Base-by-base conservation (phyloP, 1,140 invertebrate species). In the Laodelphax striatellus region DNA sequence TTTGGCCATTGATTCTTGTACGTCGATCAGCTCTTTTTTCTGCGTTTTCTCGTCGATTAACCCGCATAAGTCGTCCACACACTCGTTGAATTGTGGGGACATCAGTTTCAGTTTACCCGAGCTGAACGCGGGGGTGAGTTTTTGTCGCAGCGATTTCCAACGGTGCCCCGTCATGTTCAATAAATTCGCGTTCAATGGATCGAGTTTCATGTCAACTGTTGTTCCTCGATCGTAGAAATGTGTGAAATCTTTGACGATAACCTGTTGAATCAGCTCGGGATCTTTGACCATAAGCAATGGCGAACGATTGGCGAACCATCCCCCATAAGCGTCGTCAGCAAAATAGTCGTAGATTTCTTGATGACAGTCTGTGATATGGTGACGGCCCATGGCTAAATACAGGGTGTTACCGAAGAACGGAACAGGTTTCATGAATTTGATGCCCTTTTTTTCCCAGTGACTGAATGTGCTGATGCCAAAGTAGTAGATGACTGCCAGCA, bases 191-290 rank as follows among this genome's bases (percentile, higher is more conserved):
- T 63, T 58, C 11, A 71, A 50, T 5, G 63, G 66, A 56, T 72
- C 69, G 0, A 55, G 21, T 50, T 65, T 56, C 10, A 52, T 38
- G 46, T 69, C 66, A 8, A 66, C 34, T 46, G 63, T 63, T 10
- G 72, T 24, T 2, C 72, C 74, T 21, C 75, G 70, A 60, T 77
- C 66, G 8, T 70, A 54, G 34, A 79, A 80, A 38, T 67, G 67
- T 0, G 70, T 64, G 55, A 80, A 80, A 54, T 79, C 73, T 62
- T 74, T 78, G 2, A 79, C 75, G 5, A 79, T 31, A 3, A 80
- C 61, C 2, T 71, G 63, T 46, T 74, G 77, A 6, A 79, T 73
- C 5, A 76, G 14, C 4, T 79, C 72, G 0, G 71, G 70, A 63
- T 80, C 77, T 16, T 63, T 65, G 0, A 78, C 0, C 0, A 79